phyloP scores from a whole-genome alignment of 2,888 invertebrate species.

The Euplexia lucipara region DNA sequence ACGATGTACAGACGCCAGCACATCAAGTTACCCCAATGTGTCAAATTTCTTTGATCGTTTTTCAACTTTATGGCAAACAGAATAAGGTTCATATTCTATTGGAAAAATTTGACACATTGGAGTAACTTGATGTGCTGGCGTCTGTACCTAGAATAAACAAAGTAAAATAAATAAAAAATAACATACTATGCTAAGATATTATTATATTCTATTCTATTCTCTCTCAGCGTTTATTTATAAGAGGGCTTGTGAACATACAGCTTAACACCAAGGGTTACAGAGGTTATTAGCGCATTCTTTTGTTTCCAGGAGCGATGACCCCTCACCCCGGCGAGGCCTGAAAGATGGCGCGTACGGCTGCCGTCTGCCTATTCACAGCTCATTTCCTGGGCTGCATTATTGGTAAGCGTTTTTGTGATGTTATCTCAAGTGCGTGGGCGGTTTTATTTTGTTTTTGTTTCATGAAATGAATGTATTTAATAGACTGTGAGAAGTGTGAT shows the following conservation, averaged over 20 bases:
- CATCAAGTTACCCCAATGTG: too few relatives aligned
- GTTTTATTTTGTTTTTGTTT: not conserved
- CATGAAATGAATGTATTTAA: not conserved
- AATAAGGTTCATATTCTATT: too few relatives aligned
- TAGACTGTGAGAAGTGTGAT: not conserved
- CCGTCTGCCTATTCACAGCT: constrained; percentile 85
- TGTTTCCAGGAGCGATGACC: constrained; percentile 87
- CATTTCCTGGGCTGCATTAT: constrained; percentile 88
- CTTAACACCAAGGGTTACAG: constrained; percentile 35
- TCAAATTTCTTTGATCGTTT: too few relatives aligned
- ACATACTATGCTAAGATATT: too few relatives aligned
- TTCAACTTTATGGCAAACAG: too few relatives aligned
- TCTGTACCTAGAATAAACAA: too few relatives aligned
- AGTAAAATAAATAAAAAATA: too few relatives aligned
- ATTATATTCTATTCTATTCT: too few relatives aligned
- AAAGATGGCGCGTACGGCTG: constrained; percentile 82
- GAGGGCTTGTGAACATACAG: constrained; percentile 27
- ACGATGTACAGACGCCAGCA: too few relatives aligned
- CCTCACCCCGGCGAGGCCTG: constrained; percentile 62
- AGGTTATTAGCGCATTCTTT: constrained; percentile 80
- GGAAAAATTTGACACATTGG: too few relatives aligned
- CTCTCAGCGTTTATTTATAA: too few relatives aligned
- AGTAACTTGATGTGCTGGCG: too few relatives aligned
- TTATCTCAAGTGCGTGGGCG: constrained; percentile 16
- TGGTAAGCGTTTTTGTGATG: constrained; percentile 76